Evolutionary conservation across 2,888 invertebrate genomes (phyloP).

Genomic region (Xanthia togata): DNA sequence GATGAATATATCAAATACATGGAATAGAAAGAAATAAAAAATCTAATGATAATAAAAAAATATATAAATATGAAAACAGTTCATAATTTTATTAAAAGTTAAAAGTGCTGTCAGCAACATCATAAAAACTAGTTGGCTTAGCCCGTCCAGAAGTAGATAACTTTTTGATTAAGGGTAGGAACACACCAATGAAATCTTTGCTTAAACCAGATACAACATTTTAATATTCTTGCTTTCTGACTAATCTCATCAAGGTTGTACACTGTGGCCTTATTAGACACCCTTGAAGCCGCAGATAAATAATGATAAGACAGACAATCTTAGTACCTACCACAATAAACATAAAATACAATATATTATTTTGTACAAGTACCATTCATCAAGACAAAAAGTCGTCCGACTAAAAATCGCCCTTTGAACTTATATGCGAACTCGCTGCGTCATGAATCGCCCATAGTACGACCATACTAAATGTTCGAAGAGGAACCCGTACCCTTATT

Average conservation of each 20-base stretch:
- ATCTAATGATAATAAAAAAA: too few species aligned
- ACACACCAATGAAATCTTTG: neutral
- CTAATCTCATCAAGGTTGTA: neutral
- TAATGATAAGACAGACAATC: neutral
- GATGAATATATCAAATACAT: slow-evolving; percentile 1
- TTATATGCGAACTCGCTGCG: slow-evolving; percentile 27
- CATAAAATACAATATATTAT: neutral
- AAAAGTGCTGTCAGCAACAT: slow-evolving; percentile 37
- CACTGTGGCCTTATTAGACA: neutral
- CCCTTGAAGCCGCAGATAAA: neutral
- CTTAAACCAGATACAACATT: neutral
- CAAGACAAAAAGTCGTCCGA: slow-evolving; percentile 13
- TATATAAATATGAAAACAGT: slow-evolving; percentile 30
- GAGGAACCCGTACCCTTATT: neutral
- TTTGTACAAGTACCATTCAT: too few species aligned
- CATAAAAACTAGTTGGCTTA: slow-evolving; percentile 48
- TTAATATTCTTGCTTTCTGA: neutral
- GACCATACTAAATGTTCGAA: slow-evolving; percentile 35
- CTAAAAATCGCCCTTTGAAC: slow-evolving; percentile 15
- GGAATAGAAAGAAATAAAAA: too few species aligned
- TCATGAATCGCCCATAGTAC: slow-evolving; percentile 43
- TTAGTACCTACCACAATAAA: neutral
- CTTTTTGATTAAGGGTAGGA: slow-evolving; percentile 17
- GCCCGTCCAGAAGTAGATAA: slow-evolving; percentile 23
- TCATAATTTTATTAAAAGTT: slow-evolving; percentile 33